These are phyloP conservation scores for Eumacrocentrus americanus DNA, from an alignment of 2,888 invertebrate genomes.

Conservation along the genomic window DNA sequence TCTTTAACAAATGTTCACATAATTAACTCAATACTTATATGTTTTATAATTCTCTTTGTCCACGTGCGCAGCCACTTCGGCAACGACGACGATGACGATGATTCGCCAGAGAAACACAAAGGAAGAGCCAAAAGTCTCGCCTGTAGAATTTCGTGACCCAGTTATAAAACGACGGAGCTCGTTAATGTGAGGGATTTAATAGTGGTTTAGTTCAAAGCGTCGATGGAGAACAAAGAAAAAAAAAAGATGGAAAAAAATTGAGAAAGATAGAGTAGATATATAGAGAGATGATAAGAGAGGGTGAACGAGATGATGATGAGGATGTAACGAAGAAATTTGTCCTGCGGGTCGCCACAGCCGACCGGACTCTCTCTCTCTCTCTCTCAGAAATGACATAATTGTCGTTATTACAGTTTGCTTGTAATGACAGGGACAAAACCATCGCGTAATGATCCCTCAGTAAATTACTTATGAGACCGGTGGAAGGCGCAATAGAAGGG, in stretches of 20 bases:
- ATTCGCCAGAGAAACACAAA: neutral
- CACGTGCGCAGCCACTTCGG: no score
- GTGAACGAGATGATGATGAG: constrained; percentile 4
- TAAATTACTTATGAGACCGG: constrained; percentile 52
- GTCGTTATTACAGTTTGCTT: constrained; percentile 56
- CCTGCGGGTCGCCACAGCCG: constrained; percentile 45
- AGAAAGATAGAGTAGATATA: constrained; percentile 18
- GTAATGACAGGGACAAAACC: constrained; percentile 51
- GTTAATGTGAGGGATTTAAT: neutral
- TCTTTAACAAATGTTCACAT: neutral
- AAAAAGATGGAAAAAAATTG: constrained; percentile 27
- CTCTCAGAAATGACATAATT: constrained; percentile 58
- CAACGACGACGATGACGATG: no score
- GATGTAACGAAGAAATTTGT: constrained; percentile 47
- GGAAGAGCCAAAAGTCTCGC: neutral
- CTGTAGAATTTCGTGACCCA: neutral
- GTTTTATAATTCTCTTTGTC: no score
- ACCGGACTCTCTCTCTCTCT: constrained; percentile 45
- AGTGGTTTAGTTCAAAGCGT: neutral
- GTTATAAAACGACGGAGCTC: neutral
- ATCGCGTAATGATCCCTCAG: constrained; percentile 47
- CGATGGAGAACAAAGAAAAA: neutral
- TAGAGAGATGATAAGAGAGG: constrained; percentile 10
- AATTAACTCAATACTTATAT: neutral
- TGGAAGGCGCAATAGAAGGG: constrained; percentile 12